A percentile compares a stretch with the other conserved stretches of the same genome.
Evolutionary conservation across 1,140 invertebrate species (phyloP).

Genomic region (Formica selysi): DNA sequence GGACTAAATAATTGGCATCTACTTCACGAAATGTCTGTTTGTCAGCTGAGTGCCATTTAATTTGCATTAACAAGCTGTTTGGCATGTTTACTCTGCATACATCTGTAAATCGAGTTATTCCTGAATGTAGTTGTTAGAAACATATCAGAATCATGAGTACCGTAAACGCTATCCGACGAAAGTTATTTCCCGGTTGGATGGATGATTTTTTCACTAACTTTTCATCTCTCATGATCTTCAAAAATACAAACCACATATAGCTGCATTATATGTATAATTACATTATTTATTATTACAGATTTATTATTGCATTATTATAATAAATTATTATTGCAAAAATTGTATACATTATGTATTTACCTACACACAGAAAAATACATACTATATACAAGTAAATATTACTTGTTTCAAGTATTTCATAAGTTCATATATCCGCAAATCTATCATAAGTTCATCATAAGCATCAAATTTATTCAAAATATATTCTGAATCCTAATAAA

Average conservation of each 20-base stretch:
- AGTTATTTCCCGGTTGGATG: constrained; percentile 3
- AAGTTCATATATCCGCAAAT: too few relatives aligned
- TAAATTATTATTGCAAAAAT: not conserved
- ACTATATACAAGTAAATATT: too few relatives aligned
- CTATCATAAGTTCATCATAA: too few relatives aligned
- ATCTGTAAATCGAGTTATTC: constrained; percentile 64
- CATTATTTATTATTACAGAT: not conserved
- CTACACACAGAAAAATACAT: too few relatives aligned
- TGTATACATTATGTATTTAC: too few relatives aligned
- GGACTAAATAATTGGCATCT: constrained; percentile 68
- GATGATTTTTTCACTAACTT: constrained; percentile 25
- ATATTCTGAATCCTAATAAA: too few relatives aligned
- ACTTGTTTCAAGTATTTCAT: too few relatives aligned
- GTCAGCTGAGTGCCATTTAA: constrained; percentile 61
- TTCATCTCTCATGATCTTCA: not conserved
- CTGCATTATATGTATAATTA: not conserved
- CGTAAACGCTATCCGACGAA: constrained; percentile 1
- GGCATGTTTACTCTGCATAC: constrained; percentile 60
- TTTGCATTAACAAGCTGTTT: constrained; percentile 72
- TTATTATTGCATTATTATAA: too few relatives aligned
- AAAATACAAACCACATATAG: not conserved
- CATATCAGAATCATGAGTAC: not conserved
- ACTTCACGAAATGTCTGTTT: constrained; percentile 53
- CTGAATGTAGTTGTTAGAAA: constrained; percentile 69
- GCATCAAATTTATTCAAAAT: too few relatives aligned